These are phyloP conservation scores for Neofelis nebulosa DNA, from an alignment of 2,113 vertebrate genomes.

Conservation along the genomic window DNA sequence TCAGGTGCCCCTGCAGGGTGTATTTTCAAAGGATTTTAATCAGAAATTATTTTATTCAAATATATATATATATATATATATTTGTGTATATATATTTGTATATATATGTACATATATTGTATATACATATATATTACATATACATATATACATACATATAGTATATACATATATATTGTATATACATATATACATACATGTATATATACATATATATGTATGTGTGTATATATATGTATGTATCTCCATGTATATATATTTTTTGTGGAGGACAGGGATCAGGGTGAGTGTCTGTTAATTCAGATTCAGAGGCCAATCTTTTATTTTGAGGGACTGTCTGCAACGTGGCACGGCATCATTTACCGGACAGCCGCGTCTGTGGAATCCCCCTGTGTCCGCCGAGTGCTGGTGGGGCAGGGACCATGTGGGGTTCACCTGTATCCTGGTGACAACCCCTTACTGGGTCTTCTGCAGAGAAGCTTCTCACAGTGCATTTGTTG, in stretches of 20 bases:
- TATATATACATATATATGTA: too few species aligned
- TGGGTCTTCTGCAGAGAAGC: background rate
- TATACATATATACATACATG: too few species aligned
- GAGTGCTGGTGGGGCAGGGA: too few species aligned
- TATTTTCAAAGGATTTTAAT: slow-evolving; percentile 14
- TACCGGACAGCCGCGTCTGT: background rate
- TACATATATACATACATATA: too few species aligned
- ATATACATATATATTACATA: too few species aligned
- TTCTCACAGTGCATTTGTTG: background rate
- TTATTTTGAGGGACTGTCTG: background rate
- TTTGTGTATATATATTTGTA: background rate
- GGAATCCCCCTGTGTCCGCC: background rate
- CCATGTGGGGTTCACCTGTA: background rate
- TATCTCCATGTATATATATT: too few species aligned
- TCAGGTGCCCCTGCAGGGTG: too few species aligned
- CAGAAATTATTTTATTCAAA: background rate
- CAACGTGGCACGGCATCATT: background rate
- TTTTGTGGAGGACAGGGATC: background rate
- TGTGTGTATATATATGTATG: too few species aligned
- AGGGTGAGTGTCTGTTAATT: background rate
- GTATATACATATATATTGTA: too few species aligned
- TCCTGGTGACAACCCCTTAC: background rate
- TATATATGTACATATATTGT: too few species aligned
- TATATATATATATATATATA: background rate
- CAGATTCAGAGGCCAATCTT: background rate